Conservation (phyloP, 1,140 invertebrate genomes). For the Drosophila guanche region DNA sequence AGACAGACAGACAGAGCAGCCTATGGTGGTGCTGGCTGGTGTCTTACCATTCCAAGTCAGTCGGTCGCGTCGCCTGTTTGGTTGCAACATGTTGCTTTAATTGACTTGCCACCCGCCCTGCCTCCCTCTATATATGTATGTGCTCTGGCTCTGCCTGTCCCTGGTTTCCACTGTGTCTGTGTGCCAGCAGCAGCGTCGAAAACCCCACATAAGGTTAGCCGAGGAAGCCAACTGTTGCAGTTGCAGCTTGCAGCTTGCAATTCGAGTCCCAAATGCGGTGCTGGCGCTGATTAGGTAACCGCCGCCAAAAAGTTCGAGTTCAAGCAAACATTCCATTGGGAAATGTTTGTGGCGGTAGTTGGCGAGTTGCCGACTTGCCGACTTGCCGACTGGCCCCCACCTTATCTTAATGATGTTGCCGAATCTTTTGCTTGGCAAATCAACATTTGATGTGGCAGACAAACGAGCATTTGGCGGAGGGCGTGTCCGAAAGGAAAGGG, state of each 20-base stretch:
- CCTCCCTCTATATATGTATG: not conserved
- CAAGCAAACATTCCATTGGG: slow-evolving; percentile 62
- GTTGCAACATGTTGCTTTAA: slow-evolving; percentile 75
- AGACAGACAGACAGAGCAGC: slow-evolving; percentile 8
- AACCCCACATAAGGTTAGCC: slow-evolving; percentile 52
- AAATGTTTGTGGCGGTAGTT: slow-evolving; percentile 35
- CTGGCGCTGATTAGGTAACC: slow-evolving; percentile 66
- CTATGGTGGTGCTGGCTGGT: slow-evolving; percentile 7
- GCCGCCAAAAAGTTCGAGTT: slow-evolving; percentile 77
- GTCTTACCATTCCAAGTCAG: slow-evolving; percentile 61
- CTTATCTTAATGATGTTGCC: slow-evolving; percentile 34
- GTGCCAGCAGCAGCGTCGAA: slow-evolving; percentile 50
- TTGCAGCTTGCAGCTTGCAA: slow-evolving; percentile 43
- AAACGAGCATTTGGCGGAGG: slow-evolving; percentile 20
- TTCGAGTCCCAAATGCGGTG: slow-evolving; percentile 29
- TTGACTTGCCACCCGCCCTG: slow-evolving; percentile 49
- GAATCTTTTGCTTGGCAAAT: slow-evolving; percentile 32
- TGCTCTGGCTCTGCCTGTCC: not conserved
- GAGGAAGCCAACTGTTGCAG: slow-evolving; percentile 66
- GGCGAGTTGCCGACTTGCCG: not conserved
- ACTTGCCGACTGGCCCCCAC: not conserved
- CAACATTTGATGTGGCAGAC: slow-evolving; percentile 24
- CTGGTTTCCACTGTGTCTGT: slow-evolving; percentile 61
- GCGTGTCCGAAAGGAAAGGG: slow-evolving; percentile 1
- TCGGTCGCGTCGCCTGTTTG: slow-evolving; percentile 59